These are phyloP conservation scores for Sardinella longiceps DNA, from an alignment of 2,797 vertebrate species.

Conservation along the genomic window DNA sequence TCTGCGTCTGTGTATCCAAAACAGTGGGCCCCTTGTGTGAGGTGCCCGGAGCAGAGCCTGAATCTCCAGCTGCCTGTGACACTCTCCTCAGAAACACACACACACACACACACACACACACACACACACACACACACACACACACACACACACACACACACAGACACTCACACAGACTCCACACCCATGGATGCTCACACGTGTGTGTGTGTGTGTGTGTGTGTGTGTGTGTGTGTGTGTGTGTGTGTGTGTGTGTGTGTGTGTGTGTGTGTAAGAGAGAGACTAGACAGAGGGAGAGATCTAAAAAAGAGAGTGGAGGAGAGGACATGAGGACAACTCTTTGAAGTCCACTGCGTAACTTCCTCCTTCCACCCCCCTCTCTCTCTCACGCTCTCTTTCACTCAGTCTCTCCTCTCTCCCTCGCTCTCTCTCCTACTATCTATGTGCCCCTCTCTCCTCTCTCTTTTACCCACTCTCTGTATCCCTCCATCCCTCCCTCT, in stretches of 20 bases:
- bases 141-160: conserved; percentile 17
- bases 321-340: too few relatives aligned
- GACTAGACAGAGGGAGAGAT: background rate
- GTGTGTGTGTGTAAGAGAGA: background rate
- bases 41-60: background rate
- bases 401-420: background rate
- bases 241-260: conserved; percentile 15
- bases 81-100: conserved; percentile 50
- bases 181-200: conserved; percentile 2
- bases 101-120: conserved; percentile 37
- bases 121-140: background rate
- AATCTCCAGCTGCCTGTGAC: background rate
- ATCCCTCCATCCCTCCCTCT: background rate
- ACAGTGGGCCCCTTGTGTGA: conserved; percentile 48
- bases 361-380: conserved; percentile 39
- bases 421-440: background rate
- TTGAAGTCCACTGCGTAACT: background rate
- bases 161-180: background rate
- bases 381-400: too few relatives aligned
- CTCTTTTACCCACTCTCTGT: background rate
- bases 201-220: conserved; percentile 24
- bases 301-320: too few relatives aligned
- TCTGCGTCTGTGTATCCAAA: conserved; percentile 32
- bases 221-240: background rate
- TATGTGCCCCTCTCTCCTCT: too few relatives aligned